Evolutionary conservation across 2,797 vertebrate species (phyloP), one percentile per base, ranked within the genome.

Genomic region (Erithacus rubecula): DNA sequence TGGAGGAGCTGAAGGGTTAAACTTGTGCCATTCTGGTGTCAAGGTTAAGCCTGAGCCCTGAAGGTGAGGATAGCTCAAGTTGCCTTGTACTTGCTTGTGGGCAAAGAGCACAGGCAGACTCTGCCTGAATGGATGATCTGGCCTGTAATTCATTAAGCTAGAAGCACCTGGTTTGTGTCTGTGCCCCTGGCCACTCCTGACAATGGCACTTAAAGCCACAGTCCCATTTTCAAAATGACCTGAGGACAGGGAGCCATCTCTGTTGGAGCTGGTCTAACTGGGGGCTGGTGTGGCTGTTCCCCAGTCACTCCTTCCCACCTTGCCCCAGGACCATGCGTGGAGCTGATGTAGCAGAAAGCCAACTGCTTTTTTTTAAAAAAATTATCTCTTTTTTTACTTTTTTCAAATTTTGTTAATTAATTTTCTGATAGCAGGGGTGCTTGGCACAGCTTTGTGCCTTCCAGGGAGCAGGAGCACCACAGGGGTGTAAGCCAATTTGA

Each of bases 151-250:
- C 47, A 65, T 91, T 83, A 90, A 90, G 59, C 70, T 65, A 24
- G 55, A 8, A 93, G 77, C 51, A 87, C 83, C 94, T 95, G 88
- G 79, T 78, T 94, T 93, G 72, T 93, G 92, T 93, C 83, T 86
- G 34, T 44, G 65, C 80, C 85, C 84, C 53, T 60, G 81, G 74
- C 81, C 77, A 6, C 77, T 88, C 79, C 84, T 83, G 84, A 76
- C 76, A 89, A 18, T 8, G 47, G n/a, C 78, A 80, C 63, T 91
- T 85, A 70, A 70, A 80, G 69, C 74, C 11, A 3, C 3, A 64
- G 79, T 34, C 41, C 37, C 43, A 13, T 84, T 93, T 93, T 72
- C 58, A 24, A 89, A 92, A 79, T 51, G 36, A 82, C 70, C 70
- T 47, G 30, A 55, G 81, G 63, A 32, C 6, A 59, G 1, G 7